Evolutionary conservation across 1,140 invertebrate species (phyloP).

Genomic region (Pygmarrhopalites habei): DNA sequence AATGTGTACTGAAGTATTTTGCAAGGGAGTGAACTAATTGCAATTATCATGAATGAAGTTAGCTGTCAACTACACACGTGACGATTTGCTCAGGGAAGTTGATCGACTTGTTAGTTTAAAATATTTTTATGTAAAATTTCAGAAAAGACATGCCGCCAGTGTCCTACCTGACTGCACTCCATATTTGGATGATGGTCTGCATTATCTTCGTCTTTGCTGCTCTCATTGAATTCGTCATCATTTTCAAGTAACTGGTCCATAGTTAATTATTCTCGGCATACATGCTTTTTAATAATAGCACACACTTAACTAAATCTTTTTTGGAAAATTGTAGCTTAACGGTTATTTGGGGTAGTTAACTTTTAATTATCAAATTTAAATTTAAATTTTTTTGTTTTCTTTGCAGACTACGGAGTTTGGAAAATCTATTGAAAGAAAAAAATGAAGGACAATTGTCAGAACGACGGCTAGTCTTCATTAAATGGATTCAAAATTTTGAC

Average conservation of each 20-base stretch:
- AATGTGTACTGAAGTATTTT: background rate
- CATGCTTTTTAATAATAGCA: conserved; percentile 1
- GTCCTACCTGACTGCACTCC: conserved; percentile 58
- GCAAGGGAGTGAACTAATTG: background rate
- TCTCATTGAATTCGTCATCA: conserved; percentile 63
- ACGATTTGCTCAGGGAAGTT: no score
- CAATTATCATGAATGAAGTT: background rate
- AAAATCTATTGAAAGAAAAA: background rate
- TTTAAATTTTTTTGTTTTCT: background rate
- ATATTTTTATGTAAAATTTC: conserved; percentile 40
- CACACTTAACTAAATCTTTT: background rate
- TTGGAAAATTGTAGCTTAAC: background rate
- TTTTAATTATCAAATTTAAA: background rate
- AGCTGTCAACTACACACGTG: no score
- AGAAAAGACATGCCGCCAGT: conserved; percentile 56
- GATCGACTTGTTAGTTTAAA: no score
- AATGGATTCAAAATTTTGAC: background rate
- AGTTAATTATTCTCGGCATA: background rate
- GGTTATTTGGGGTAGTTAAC: background rate
- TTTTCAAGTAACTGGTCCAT: conserved; percentile 44
- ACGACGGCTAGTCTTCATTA: background rate
- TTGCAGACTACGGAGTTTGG: background rate
- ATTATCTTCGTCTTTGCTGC: conserved; percentile 64
- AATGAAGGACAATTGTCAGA: background rate
- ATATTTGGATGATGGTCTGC: conserved; percentile 64